Evolutionary conservation across 1,140 invertebrate genomes (phyloP).

Genomic region (Procambarus clarkii): DNA sequence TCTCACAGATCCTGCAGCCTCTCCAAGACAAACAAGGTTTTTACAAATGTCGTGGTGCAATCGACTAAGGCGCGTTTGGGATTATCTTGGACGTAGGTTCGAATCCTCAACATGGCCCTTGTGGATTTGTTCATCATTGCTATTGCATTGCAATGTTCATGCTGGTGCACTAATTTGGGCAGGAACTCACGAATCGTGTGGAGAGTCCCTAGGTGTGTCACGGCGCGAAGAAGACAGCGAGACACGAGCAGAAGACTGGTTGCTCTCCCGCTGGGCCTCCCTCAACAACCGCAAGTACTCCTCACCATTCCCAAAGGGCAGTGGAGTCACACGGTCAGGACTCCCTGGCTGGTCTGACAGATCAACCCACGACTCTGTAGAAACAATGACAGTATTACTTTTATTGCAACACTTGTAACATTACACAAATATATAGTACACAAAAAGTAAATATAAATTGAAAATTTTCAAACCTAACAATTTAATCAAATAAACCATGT

Average conservation of each 20-base stretch:
- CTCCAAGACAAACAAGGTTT: too few species aligned
- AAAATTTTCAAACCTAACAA: too few species aligned
- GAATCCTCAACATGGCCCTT: too few species aligned
- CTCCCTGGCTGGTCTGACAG: conserved; percentile 77
- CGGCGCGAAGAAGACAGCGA: conserved; percentile 85
- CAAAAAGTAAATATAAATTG: too few species aligned
- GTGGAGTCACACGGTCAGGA: conserved; percentile 81
- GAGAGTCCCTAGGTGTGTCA: conserved; percentile 75
- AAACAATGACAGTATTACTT: conserved; percentile 7
- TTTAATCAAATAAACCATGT: too few species aligned
- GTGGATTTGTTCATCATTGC: too few species aligned
- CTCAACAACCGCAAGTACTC: conserved; percentile 89
- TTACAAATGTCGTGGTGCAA: too few species aligned
- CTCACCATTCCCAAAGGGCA: conserved; percentile 77
- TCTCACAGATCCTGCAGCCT: too few species aligned
- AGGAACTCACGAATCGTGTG: conserved; percentile 72
- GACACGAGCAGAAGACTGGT: conserved; percentile 88
- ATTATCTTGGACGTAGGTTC: too few species aligned
- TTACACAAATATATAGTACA: background rate
- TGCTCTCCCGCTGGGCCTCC: conserved; percentile 91
- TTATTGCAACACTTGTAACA: background rate
- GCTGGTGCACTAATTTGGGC: too few species aligned
- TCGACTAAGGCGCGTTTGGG: too few species aligned
- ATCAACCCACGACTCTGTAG: conserved; percentile 91
- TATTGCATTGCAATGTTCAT: too few species aligned